These are phyloP conservation scores for Ameiurus melas DNA, from an alignment of 2,113 vertebrate species.

Conservation along the genomic window DNA sequence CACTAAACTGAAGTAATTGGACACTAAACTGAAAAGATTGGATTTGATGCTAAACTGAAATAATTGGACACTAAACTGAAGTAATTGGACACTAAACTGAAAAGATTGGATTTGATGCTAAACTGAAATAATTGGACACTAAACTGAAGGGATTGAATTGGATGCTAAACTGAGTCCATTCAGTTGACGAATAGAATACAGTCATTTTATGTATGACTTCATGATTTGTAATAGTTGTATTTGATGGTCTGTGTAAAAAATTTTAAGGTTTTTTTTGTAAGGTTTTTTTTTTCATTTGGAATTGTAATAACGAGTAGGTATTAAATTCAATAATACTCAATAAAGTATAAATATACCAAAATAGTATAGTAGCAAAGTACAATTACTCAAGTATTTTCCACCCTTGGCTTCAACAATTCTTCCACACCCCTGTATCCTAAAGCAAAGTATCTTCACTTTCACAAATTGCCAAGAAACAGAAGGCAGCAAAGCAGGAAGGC, in stretches of 20 bases:
- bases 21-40: no score
- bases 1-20: no score
- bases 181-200: not conserved
- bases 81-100: no score
- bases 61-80: no score
- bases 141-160: no score
- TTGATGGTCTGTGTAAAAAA: not conserved
- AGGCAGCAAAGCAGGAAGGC: conserved; percentile 56
- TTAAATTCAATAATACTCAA: not conserved
- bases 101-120: no score
- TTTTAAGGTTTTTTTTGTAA: no score
- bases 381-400: not conserved
- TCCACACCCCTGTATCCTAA: conserved; percentile 56
- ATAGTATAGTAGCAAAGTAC: not conserved
- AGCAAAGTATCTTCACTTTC: conserved; percentile 58
- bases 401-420: conserved; percentile 51
- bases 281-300: not conserved
- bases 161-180: not conserved
- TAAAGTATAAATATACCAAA: not conserved
- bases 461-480: conserved; percentile 53
- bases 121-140: no score
- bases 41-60: no score
- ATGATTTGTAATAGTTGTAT: not conserved
- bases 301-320: not conserved
- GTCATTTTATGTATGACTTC: not conserved